Percentiles rank a stretch among this genome's conserved stretches.
Evolutionary conservation across 2,797 vertebrate species (phyloP).

Genomic region (Enteromius anoplus): DNA sequence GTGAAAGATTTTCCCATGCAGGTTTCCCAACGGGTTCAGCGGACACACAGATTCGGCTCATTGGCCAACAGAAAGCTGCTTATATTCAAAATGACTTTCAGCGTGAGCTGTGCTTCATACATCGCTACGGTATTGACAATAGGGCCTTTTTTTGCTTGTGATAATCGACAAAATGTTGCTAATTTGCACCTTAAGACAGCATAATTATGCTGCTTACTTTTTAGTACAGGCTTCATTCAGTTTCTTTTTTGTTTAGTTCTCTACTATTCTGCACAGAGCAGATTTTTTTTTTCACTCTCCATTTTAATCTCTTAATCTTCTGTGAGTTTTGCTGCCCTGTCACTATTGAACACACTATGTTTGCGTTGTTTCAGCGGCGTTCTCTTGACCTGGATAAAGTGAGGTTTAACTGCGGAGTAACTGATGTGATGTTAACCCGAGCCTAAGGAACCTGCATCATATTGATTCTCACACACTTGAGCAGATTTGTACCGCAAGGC

Average conservation of each 20-base stretch:
- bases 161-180: not conserved
- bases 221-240: not conserved
- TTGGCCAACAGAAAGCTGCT: not conserved
- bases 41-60: not conserved
- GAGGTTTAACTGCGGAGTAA: slow-evolving; percentile 37
- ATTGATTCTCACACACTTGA: slow-evolving; percentile 43
- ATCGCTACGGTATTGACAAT: no score
- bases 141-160: not conserved
- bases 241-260: not conserved
- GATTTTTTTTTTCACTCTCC: not conserved
- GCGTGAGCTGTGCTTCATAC: not conserved
- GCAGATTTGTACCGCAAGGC: slow-evolving; percentile 18
- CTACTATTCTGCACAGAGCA: not conserved
- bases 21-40: not conserved
- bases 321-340: slow-evolving; percentile 19
- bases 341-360: slow-evolving; percentile 18
- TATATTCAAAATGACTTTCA: not conserved
- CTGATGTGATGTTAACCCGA: slow-evolving; percentile 30
- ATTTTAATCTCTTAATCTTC: slow-evolving; percentile 41
- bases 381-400: slow-evolving; percentile 39
- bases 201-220: not conserved
- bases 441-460: slow-evolving; percentile 32
- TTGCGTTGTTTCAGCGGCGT: not conserved
- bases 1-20: not conserved
- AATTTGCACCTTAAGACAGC: not conserved